phyloP scores from a whole-genome alignment of 2,888 invertebrate genomes.

The Acleris literana region DNA sequence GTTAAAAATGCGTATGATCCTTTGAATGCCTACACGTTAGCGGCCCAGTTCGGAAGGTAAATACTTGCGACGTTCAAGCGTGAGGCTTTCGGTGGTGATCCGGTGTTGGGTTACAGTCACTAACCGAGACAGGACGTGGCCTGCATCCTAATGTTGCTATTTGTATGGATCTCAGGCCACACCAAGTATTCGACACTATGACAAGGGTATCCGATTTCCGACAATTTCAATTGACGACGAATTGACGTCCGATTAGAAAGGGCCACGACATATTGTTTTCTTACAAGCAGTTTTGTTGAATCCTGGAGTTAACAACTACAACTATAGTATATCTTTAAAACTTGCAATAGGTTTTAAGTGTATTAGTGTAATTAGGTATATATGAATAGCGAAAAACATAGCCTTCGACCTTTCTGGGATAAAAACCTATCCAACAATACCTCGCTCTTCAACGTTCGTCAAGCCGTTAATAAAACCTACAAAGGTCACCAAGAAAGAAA shows the following conservation, averaged over 20 bases:
- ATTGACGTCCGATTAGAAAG: conserved; percentile 10
- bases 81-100: conserved; percentile 48
- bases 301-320: neutral
- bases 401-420: no score
- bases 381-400: no score
- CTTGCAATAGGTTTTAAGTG: no score
- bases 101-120: neutral
- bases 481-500: no score
- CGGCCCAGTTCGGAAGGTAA: conserved; percentile 73
- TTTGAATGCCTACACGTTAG: conserved; percentile 67
- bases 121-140: conserved; percentile 6
- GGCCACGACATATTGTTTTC: conserved; percentile 8
- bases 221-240: no score
- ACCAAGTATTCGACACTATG: conserved; percentile 15
- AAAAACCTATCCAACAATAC: no score
- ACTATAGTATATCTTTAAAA: neutral
- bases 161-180: conserved; percentile 26
- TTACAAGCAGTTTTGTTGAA: neutral
- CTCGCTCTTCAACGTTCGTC: no score
- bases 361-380: no score
- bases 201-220: conserved; percentile 14
- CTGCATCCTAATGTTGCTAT: conserved; percentile 22
- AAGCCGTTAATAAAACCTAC: no score
- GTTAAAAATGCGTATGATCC: conserved; percentile 56
- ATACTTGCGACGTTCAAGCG: conserved; percentile 72